These are phyloP conservation scores for Chondrilla cf. caribensis DNA, from an alignment of 37 sponge, comb jelly and placozoan genomes.

Conservation along the genomic window DNA sequence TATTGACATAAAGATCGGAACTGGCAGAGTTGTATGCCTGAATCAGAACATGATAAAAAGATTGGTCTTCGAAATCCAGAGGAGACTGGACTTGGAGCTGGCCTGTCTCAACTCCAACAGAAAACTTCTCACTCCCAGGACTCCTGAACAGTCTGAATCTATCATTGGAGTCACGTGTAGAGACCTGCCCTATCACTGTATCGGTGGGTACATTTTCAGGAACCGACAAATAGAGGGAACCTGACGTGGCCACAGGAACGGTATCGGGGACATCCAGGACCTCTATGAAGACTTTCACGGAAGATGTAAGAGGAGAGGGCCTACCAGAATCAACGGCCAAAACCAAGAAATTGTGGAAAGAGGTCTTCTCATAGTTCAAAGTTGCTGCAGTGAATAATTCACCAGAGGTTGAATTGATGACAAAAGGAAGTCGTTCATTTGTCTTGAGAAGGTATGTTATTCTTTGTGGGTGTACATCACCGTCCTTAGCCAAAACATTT, in stretches of 20 bases:
- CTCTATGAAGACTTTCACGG: neutral
- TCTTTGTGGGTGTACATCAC: neutral
- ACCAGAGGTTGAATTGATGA: constrained; percentile 2
- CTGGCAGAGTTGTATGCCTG: neutral
- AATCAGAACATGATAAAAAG: neutral
- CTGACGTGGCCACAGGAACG: neutral
- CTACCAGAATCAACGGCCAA: neutral
- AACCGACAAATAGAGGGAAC: neutral
- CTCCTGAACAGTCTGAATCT: neutral
- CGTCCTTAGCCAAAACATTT: neutral
- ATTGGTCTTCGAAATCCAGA: neutral
- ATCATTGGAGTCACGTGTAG: neutral
- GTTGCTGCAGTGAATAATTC: neutral
- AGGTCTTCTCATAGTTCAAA: neutral
- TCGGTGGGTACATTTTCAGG: neutral
- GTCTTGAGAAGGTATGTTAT: neutral
- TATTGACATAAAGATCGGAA: neutral
- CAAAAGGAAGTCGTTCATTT: neutral
- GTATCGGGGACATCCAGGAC: neutral
- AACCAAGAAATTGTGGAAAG: neutral
- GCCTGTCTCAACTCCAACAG: neutral
- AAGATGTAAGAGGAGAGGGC: neutral
- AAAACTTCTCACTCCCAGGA: neutral
- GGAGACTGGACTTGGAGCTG: neutral
- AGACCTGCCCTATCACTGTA: neutral